Evolutionary conservation across 2,888 invertebrate species (phyloP).

Genomic region (Chymomyza procnemis): DNA sequence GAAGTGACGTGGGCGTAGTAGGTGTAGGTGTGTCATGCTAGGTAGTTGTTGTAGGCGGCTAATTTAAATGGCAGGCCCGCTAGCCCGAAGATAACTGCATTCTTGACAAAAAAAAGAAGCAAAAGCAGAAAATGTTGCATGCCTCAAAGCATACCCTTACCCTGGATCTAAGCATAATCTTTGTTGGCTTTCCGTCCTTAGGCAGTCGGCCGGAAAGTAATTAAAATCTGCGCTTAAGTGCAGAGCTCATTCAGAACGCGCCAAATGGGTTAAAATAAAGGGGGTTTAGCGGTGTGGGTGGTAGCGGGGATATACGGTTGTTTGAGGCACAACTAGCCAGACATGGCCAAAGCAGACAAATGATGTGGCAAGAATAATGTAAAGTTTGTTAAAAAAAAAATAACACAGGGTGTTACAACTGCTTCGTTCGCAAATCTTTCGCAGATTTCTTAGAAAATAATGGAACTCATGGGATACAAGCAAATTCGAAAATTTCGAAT

Average conservation of each 20-base stretch:
- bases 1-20: too few relatives aligned
- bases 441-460: too few relatives aligned
- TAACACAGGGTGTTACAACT: too few relatives aligned
- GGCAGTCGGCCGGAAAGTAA: constrained; percentile 71
- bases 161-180: constrained; percentile 15
- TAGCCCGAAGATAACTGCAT: constrained; percentile 60
- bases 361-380: not conserved
- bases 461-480: too few relatives aligned
- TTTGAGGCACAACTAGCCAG: not conserved
- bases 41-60: constrained; percentile 34
- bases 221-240: constrained; percentile 70
- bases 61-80: constrained; percentile 54
- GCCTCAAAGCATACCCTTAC: not conserved
- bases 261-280: not conserved
- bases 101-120: constrained; percentile 34
- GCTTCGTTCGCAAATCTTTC: too few relatives aligned
- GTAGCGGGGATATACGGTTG: too few relatives aligned
- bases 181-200: constrained; percentile 50
- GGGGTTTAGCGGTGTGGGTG: not conserved
- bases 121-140: constrained; percentile 43
- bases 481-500: too few relatives aligned
- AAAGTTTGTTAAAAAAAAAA: not conserved
- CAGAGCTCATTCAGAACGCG: constrained; percentile 38
- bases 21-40: constrained; percentile 24
- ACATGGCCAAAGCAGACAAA: not conserved